Conservation (phyloP, 1,140 invertebrate species). For the Zeugodacus cucurbitae region DNA sequence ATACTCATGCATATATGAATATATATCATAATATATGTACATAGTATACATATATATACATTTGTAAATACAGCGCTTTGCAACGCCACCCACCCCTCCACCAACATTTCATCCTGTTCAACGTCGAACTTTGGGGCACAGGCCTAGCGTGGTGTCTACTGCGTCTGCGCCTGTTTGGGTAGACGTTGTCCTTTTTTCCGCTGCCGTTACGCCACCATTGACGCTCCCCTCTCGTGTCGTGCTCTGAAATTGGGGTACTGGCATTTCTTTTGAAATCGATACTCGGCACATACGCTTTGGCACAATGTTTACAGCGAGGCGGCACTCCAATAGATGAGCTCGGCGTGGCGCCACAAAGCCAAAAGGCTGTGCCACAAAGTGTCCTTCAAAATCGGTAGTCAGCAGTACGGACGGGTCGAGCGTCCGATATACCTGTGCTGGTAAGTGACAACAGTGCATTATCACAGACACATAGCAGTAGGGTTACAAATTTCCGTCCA, state of each 20-base stretch:
- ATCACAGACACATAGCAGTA: neutral
- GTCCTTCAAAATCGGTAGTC: constrained; percentile 17
- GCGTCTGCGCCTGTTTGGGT: constrained; percentile 29
- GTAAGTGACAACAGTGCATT: neutral
- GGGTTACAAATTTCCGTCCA: neutral
- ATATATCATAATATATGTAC: neutral
- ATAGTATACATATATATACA: neutral
- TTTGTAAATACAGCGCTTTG: neutral
- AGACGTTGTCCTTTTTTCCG: constrained; percentile 4
- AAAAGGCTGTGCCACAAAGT: constrained; percentile 21
- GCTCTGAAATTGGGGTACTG: constrained; percentile 14
- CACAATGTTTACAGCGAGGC: neutral
- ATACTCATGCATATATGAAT: neutral
- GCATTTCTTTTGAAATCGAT: constrained; percentile 39
- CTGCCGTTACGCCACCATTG: neutral
- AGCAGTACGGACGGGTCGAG: neutral
- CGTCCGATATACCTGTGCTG: neutral
- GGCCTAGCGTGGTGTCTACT: neutral
- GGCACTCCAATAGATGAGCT: neutral
- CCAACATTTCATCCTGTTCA: neutral
- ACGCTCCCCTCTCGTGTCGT: neutral
- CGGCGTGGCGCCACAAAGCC: constrained; percentile 18
- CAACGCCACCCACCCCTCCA: neutral
- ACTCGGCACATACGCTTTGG: neutral
- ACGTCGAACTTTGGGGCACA: neutral